Evolutionary conservation across 2,797 vertebrate genomes (phyloP), one percentile per base, ranked within the genome.

Genomic region (Hapalemur alaotrensis): DNA sequence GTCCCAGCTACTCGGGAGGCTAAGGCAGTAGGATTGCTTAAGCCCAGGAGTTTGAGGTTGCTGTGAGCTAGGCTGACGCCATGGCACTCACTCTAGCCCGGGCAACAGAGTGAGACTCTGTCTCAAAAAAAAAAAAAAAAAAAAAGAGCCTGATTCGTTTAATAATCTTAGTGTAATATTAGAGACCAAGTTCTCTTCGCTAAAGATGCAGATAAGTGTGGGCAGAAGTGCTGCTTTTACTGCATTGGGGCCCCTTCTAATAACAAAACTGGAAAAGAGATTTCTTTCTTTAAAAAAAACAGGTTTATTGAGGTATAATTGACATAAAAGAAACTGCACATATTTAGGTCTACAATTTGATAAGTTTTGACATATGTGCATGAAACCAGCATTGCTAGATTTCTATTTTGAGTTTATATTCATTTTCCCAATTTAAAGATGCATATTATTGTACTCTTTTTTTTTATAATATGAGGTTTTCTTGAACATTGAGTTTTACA

Each of bases 71-170:
- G 43, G 43, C 43, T 43, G 43, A 9, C 1, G 43, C 43, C 43
- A 43, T 9, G 5, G 43, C 43, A 43, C 43, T 43, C 43, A 43
- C 43, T 43, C 43, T 43, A 43, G 43, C 43, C 43, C 9, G 43
- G 43, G 5, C 43, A 43, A 43, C 43, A 43, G 43, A 43, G 43
- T 9, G 43, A 43, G 43, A 43, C 43, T 43, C 43, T 43, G 43
- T 43, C 43, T 43, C 43, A 43, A 43, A 43, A 43, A 43, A 43
- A 43, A 75, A 28, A 93, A 97, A 96, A 85, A 65, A 95, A 94
- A 84, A 25, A 57, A 86, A 86, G 28, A 72, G 18, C 50, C 28
- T 9, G 28, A 43, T 57, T 12, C 50, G 23, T 72, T 86, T 43
- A 57, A 54, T 50, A 61, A 70, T 70, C 50, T 52, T 81, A 95